These are phyloP conservation scores for Pluvianellus socialis DNA, from an alignment of 2,113 vertebrate genomes.

Conservation along the genomic window DNA sequence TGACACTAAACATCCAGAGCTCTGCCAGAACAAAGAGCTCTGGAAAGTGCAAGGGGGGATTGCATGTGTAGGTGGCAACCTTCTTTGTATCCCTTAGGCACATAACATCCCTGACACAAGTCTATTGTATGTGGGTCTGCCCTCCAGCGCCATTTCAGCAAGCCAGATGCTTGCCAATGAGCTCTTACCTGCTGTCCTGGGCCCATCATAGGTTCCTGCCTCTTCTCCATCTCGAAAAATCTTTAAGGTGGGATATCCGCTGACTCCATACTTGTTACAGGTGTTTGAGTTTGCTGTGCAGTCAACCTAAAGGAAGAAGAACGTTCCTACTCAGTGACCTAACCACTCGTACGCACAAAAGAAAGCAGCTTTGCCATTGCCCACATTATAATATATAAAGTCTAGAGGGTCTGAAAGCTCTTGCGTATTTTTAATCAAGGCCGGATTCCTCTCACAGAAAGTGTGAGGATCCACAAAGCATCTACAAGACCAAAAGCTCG, in stretches of 20 bases:
- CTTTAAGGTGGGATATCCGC: conserved; percentile 95
- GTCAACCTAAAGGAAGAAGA: conserved; percentile 83
- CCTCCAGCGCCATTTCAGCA: background rate
- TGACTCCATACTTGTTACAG: conserved; percentile 96
- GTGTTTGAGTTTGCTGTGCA: conserved; percentile 89
- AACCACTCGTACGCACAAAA: rapidly evolving
- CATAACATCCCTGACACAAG: rapidly evolving
- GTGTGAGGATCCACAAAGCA: rapidly evolving
- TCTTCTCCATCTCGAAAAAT: conserved; percentile 96
- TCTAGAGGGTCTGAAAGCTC: background rate
- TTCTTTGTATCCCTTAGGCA: background rate
- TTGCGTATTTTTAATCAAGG: background rate
- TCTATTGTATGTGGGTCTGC: rapidly evolving
- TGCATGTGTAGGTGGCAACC: background rate
- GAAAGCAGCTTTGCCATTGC: rapidly evolving
- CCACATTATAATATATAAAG: rapidly evolving
- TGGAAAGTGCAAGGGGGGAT: background rate
- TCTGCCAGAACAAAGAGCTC: background rate
- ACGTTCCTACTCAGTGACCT: background rate
- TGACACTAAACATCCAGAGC: background rate
- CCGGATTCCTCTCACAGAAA: background rate
- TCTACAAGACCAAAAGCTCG: background rate
- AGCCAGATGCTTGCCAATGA: rapidly evolving
- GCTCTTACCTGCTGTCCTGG: conserved; percentile 87
- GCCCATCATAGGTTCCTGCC: conserved; percentile 91